These are phyloP conservation scores for Ploceus nigricollis DNA, from an alignment of 2,113 vertebrate genomes.

Conservation along the genomic window DNA sequence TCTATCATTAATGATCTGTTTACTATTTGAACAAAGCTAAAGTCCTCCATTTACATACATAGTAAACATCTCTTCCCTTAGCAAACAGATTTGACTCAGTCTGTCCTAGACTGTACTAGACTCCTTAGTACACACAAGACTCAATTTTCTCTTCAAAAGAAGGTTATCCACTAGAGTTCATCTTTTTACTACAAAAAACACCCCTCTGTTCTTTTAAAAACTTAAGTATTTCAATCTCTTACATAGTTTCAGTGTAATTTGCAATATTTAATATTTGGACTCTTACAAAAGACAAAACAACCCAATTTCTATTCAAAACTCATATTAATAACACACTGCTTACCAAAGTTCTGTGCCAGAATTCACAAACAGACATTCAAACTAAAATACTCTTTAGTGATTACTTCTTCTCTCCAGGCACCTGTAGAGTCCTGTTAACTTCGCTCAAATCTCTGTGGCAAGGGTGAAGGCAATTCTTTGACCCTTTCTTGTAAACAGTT, in stretches of 20 bases:
- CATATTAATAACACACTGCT: not conserved
- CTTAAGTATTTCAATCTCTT: not conserved
- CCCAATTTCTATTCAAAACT: not conserved
- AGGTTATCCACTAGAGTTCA: not conserved
- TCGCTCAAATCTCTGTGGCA: not conserved
- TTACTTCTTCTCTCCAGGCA: not conserved
- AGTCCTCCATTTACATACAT: conserved; percentile 24
- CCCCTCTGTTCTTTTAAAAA: not conserved
- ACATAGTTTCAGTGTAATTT: not conserved
- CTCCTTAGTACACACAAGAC: not conserved
- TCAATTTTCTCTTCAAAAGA: not conserved
- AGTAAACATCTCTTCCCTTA: not conserved
- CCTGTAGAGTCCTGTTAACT: not conserved
- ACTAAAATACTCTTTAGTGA: not conserved
- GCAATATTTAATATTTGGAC: not conserved
- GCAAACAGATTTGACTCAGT: conserved; percentile 14
- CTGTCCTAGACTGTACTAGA: not conserved
- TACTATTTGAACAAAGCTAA: conserved; percentile 45
- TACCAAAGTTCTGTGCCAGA: not conserved
- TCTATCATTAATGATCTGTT: conserved; percentile 42
- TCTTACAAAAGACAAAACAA: not conserved
- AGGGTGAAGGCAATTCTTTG: not conserved
- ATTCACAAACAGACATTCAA: not conserved
- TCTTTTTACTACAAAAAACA: not conserved
- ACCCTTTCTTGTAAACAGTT: not conserved